These are phyloP conservation scores for Nomada ruficornis DNA, from an alignment of 2,888 invertebrate genomes.

Conservation along the genomic window DNA sequence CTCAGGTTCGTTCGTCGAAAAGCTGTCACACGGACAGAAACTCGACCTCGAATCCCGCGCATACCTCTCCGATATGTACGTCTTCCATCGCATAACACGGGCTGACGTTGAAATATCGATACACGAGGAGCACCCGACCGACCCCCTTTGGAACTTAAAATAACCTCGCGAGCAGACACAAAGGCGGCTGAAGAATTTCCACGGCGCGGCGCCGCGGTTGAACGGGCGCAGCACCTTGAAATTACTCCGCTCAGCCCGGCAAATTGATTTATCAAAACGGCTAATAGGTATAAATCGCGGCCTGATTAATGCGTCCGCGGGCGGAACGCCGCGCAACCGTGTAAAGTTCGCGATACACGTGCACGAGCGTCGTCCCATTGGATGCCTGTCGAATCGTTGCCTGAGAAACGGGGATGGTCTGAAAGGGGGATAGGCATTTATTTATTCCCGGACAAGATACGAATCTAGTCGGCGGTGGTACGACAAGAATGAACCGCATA, in stretches of 20 bases:
- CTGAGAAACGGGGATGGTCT: not conserved
- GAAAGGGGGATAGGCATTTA: conserved; percentile 50
- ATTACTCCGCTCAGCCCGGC: conserved; percentile 58
- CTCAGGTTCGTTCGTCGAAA: not conserved
- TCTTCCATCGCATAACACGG: conserved; percentile 51
- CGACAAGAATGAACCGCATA: conserved; percentile 71
- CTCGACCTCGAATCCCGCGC: conserved; percentile 26
- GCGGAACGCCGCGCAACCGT: conserved; percentile 44
- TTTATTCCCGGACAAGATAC: conserved; percentile 67
- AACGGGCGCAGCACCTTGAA: conserved; percentile 37
- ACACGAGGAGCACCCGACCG: conserved; percentile 11
- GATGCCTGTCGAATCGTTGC: not conserved
- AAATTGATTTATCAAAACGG: conserved; percentile 78
- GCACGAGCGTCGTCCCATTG: not conserved
- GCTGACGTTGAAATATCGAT: conserved; percentile 58
- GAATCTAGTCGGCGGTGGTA: conserved; percentile 66
- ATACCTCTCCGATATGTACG: conserved; percentile 9
- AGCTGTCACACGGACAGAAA: conserved; percentile 10
- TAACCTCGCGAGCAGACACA: conserved; percentile 51
- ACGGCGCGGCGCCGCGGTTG: conserved; percentile 34
- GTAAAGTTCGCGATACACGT: not conserved
- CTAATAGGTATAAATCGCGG: conserved; percentile 75
- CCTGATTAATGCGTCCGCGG: conserved; percentile 74
- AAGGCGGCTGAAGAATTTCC: conserved; percentile 51
- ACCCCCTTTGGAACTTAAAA: conserved; percentile 38